phyloP scores from a whole-genome alignment of 2,888 invertebrate genomes.

The Cosmorhoe ocellata region DNA sequence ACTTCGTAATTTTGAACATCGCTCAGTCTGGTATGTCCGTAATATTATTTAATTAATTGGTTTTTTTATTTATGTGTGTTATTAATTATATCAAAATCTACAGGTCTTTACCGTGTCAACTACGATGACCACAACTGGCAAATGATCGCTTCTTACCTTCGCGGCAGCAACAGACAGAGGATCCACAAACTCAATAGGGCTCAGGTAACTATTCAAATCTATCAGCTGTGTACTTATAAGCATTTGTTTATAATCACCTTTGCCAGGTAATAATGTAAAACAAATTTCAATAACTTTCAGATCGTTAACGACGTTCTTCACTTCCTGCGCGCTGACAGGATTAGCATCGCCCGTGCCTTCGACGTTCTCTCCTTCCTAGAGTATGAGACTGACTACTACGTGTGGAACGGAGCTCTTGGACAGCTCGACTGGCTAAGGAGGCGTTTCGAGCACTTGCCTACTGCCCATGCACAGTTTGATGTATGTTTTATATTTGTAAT shows the following conservation, averaged over 20 bases:
- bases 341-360: constrained; percentile 82
- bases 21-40: constrained; percentile 60
- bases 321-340: constrained; percentile 83
- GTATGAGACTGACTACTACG: constrained; percentile 87
- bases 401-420: constrained; percentile 86
- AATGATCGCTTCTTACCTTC: constrained; percentile 71
- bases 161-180: constrained; percentile 52
- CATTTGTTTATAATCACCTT: neutral
- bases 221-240: too few relatives aligned
- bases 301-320: constrained; percentile 89
- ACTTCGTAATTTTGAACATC: constrained; percentile 83
- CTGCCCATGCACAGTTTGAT: constrained; percentile 50
- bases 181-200: constrained; percentile 88
- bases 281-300: constrained; percentile 42
- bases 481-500: constrained; percentile 44
- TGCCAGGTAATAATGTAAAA: too few relatives aligned
- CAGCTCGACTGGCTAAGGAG: constrained; percentile 78
- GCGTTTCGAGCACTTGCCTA: constrained; percentile 62
- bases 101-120: constrained; percentile 86
- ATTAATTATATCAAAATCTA: neutral
- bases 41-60: neutral
- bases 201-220: constrained; percentile 79
- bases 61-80: neutral
- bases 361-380: constrained; percentile 85
- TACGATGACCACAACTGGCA: constrained; percentile 84